phyloP scores from a whole-genome alignment of 2,888 invertebrate genomes.

The Ectropis crepuscularia region DNA sequence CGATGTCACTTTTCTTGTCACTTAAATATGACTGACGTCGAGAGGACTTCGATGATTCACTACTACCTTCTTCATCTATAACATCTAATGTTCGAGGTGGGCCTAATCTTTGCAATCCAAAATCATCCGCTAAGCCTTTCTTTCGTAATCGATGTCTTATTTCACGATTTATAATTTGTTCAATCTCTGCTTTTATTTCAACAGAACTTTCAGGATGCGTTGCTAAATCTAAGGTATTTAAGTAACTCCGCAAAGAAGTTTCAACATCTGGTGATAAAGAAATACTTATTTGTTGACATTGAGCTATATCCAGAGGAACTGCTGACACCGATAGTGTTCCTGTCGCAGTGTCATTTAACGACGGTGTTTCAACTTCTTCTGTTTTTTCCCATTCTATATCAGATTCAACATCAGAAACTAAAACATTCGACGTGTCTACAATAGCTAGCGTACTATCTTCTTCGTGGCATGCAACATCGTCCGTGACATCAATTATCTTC shows the following conservation, averaged over 20 bases:
- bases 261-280: conserved; percentile 85
- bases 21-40: conserved; percentile 81
- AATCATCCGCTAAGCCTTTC: conserved; percentile 72
- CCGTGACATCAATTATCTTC: conserved; percentile 74
- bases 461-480: conserved; percentile 54
- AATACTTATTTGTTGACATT: conserved; percentile 65
- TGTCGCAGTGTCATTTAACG: conserved; percentile 59
- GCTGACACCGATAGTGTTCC: conserved; percentile 71
- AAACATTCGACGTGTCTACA: conserved; percentile 76
- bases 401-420: conserved; percentile 87
- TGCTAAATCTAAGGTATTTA: conserved; percentile 83
- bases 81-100: conserved; percentile 89
- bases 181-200: conserved; percentile 77
- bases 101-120: conserved; percentile 74
- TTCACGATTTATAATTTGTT: conserved; percentile 75
- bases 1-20: conserved; percentile 76
- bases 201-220: conserved; percentile 74
- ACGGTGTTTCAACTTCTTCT: conserved; percentile 49
- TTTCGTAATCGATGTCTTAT: conserved; percentile 72
- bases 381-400: conserved; percentile 86
- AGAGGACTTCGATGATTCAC: conserved; percentile 86
- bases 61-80: conserved; percentile 91
- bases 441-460: conserved; percentile 61
- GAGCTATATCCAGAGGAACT: conserved; percentile 72
- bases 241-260: conserved; percentile 80